These are phyloP conservation scores for Xestoiulus laeticollis DNA, from an alignment of 2,888 invertebrate species.

Conservation along the genomic window DNA sequence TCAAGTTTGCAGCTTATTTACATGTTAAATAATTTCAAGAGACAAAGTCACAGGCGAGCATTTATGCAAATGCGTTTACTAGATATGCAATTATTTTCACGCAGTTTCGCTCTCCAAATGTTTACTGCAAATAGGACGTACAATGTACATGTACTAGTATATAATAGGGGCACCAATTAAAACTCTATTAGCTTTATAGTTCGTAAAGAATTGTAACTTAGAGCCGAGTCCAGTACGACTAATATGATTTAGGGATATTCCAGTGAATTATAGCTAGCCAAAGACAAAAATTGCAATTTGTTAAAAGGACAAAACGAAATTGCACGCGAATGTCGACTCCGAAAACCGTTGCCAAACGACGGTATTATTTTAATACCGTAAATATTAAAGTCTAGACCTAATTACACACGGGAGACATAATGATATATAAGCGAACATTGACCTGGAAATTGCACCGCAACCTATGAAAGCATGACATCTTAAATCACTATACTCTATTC, in stretches of 20 bases:
- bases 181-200: slow-evolving; percentile 23
- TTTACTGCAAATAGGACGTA: slow-evolving; percentile 7
- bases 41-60: not conserved
- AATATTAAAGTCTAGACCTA: slow-evolving; percentile 21
- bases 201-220: not conserved
- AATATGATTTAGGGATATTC: not conserved
- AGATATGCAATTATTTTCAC: slow-evolving; percentile 23
- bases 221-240: not conserved
- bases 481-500: not conserved
- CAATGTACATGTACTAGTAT: too few species aligned
- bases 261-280: not conserved
- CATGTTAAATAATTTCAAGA: not conserved
- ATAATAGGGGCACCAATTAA: not conserved
- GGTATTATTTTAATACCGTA: slow-evolving; percentile 23
- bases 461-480: not conserved
- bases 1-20: not conserved
- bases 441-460: not conserved
- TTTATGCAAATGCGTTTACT: slow-evolving; percentile 21
- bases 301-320: too few species aligned
- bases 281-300: not conserved
- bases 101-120: not conserved
- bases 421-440: not conserved
- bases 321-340: not conserved
- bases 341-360: not conserved
- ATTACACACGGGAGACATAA: not conserved